Base-by-base conservation (phyloP, 1,140 invertebrate species). In the Pygmarrhopalites habei region DNA sequence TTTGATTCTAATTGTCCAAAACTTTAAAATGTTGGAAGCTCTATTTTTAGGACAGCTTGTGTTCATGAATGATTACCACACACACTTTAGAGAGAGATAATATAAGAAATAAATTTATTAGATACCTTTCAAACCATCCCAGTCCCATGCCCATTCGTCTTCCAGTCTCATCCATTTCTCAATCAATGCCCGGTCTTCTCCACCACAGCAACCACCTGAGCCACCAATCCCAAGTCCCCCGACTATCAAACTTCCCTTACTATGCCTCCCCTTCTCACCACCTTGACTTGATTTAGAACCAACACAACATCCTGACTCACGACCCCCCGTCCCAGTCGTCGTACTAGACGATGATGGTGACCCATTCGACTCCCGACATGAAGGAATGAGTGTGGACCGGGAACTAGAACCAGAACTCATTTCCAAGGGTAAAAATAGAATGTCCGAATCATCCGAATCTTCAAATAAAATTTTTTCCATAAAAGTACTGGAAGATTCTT, bases 101-200 rank as follows among this genome's bases (percentile, higher is more conserved):
- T n/a, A n/a, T n/a, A n/a, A n/a, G n/a, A n/a, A n/a, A n/a, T n/a
- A n/a, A n/a, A n/a, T n/a, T n/a, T n/a, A n/a, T n/a, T 63, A 57
- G 61, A 46, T 5, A 59, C n/a, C n/a, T n/a, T n/a, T n/a, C 32
- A 35, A 58, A 1, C 62, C 68, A 32, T 67, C 68, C 68, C 68
- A 70, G 39, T 70, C 68, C 68, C 68, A 70, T 39, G 68, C 65
- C 65, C 65, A 70, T 60, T 67, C 62, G 21, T 70, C 68, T 35
- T 70, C 68, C 35, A 70, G 61, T 46, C 63, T 60, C 64, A 70
- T 70, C 68, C 68, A 70, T 62, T 70, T 70, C 60, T 70, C 68
- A 65, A 70, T 70, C 25, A 70, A 58, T 2, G 58, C 62, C 39
- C 57, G 25, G 23, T 70, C 68, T 44, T 70, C 65, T 15, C 32